Conservation (phyloP, 2,113 vertebrate species). For the Toxotes chatareus region DNA sequence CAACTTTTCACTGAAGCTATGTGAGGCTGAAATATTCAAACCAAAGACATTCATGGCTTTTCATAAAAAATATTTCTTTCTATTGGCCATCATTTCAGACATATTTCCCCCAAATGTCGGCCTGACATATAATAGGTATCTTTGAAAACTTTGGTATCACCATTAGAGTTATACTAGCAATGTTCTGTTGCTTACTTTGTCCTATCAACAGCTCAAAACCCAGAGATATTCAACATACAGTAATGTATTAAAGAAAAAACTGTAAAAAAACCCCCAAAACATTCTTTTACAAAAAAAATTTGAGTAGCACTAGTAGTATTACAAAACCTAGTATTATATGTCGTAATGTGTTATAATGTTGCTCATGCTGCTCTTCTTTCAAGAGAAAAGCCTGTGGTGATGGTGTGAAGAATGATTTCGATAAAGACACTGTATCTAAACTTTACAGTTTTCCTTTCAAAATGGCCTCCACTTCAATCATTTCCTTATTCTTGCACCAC, state of each 20-base stretch:
- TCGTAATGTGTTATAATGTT: too few species aligned
- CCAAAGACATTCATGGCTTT: not conserved
- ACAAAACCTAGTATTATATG: not conserved
- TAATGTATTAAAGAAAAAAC: not conserved
- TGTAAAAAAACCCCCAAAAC: too few species aligned
- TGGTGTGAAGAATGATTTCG: not conserved
- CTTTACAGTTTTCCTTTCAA: not conserved
- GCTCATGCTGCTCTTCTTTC: too few species aligned
- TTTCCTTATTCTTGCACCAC: not conserved
- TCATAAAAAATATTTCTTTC: not conserved
- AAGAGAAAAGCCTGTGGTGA: too few species aligned
- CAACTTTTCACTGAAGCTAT: not conserved
- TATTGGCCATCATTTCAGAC: not conserved
- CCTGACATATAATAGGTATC: not conserved
- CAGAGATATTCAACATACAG: not conserved
- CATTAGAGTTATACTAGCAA: too few species aligned
- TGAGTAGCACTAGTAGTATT: not conserved
- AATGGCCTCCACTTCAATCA: constrained; percentile 17
- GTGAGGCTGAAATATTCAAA: not conserved
- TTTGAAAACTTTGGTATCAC: not conserved
- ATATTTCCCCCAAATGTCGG: not conserved
- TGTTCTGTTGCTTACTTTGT: not conserved
- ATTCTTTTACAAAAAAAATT: not conserved
- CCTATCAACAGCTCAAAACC: not conserved
- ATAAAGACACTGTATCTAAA: too few species aligned